Percentiles rank a stretch among this genome's conserved stretches.
phyloP scores from a whole-genome alignment of 2,888 invertebrate species.

The Monoplex corrugatus region DNA sequence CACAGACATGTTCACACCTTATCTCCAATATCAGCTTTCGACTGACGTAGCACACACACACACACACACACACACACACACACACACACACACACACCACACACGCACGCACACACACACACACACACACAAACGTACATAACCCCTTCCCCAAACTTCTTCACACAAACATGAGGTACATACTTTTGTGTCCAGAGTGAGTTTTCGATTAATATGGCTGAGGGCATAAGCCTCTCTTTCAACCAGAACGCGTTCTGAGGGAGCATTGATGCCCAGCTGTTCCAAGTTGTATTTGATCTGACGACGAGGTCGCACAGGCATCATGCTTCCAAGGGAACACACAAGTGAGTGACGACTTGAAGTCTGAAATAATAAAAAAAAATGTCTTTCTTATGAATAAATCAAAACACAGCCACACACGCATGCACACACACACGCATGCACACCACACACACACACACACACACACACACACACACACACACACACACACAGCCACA shows the following conservation, averaged over 20 bases:
- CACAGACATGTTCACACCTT: too few relatives aligned
- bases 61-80: not conserved
- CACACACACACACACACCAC: not conserved
- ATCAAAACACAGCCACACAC: too few relatives aligned
- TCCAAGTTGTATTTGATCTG: conserved; percentile 80
- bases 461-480: too few relatives aligned
- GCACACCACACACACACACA: too few relatives aligned
- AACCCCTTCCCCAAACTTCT: too few relatives aligned
- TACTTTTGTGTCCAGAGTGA: conserved; percentile 81
- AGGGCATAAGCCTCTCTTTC: conserved; percentile 77
- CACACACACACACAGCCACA: too few relatives aligned
- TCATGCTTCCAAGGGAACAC: conserved; percentile 78
- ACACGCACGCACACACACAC: not conserved
- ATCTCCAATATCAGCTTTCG: too few relatives aligned
- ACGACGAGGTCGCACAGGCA: conserved; percentile 79
- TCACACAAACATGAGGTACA: not conserved
- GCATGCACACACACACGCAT: too few relatives aligned
- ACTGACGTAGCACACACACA: too few relatives aligned
- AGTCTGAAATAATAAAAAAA: conserved; percentile 43
- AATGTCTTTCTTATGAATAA: too few relatives aligned
- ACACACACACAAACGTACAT: not conserved
- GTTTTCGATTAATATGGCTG: conserved; percentile 80
- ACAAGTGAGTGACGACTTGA: conserved; percentile 74
- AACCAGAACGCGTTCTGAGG: conserved; percentile 78
- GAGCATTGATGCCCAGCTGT: conserved; percentile 78